Evolutionary conservation across 35 echinoderm and acorn worm species (phyloP), one percentile per base, ranked within the genome.

Genomic region (Ophioderma brevispina): DNA sequence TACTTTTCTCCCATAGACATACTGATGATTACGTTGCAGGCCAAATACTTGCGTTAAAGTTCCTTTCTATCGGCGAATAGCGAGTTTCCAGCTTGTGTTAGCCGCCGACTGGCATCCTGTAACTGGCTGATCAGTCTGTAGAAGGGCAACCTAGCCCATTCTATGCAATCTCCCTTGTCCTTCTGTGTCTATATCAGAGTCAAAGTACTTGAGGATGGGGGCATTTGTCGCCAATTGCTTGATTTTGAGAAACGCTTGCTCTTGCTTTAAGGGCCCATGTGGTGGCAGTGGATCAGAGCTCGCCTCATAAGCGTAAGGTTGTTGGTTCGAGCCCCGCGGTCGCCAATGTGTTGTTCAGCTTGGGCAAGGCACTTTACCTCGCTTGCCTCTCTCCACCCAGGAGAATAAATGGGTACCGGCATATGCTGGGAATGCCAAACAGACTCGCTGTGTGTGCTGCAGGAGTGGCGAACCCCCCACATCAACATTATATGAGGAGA

Each of bases 21-120:
- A 81, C 43, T 92, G 84, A 55, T 92, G 90, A n/a, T 82, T 82
- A 3, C 84, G 36, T 79, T 97, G 64, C 1, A 97, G 81, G 39
- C 95, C 87, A 31, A 97, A 94, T 31, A 97, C 91, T 40, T 90
- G 86, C 21, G 91, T 87, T 35, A 96, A 79, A 1, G 93, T 32
- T 90, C 93, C 94, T 85, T 96, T 96, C 93, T n/a, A n/a, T n/a
- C n/a, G n/a, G 94, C 0, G 94, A 92, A 78, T 96, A 96, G 36
- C 87, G 55, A 0, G 56, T 89, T 75, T 96, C 91, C 32, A n/a
- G 91, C 87, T 87, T 87, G 63, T 36, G 87, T 93, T 1, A 96
- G 79, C 19, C 87, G 81, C 76, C 94, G 41, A 37, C 91, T 90
- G 0, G 81, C 75, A 36, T n/a, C 93, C 93, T 1, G 91, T 93